A percentile compares a stretch with the other conserved stretches of the same genome.
These are phyloP conservation scores for Drosophila kepulauana DNA, from an alignment of 1,140 invertebrate genomes.

Conservation along the genomic window DNA sequence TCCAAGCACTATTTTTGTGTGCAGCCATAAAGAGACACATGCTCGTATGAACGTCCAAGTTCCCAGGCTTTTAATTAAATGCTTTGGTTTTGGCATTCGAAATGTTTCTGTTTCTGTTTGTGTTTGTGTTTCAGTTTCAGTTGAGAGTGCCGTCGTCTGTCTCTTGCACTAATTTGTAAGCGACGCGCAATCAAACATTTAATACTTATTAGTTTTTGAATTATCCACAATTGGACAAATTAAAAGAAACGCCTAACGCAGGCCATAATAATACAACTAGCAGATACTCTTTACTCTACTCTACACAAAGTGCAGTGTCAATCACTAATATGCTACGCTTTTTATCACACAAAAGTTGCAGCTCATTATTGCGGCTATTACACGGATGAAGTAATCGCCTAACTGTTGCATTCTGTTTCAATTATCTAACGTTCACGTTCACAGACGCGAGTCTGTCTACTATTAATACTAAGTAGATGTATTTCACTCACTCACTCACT, in stretches of 20 bases:
- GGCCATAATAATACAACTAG: background rate
- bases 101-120: background rate
- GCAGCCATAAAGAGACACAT: background rate
- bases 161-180: constrained; percentile 23
- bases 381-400: constrained; percentile 23
- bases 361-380: background rate
- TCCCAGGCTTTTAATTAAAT: constrained; percentile 61
- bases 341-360: background rate
- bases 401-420: constrained; percentile 6
- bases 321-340: no score
- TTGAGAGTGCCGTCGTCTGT: background rate
- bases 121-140: background rate
- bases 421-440: constrained; percentile 1
- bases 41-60: constrained; percentile 36
- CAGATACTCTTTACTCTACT: background rate
- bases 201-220: constrained; percentile 13
- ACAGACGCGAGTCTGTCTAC: background rate
- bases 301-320: no score
- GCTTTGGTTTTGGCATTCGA: constrained; percentile 14
- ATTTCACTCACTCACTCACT: background rate
- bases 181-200: constrained; percentile 11
- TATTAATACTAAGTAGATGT: background rate
- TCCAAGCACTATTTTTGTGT: constrained; percentile 8
- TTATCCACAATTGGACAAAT: constrained; percentile 41
- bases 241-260: background rate